A percentile compares a stretch with the other conserved stretches of the same genome.
These are phyloP conservation scores for Sternotherus odoratus DNA, from an alignment of 2,797 vertebrate species.

Conservation along the genomic window DNA sequence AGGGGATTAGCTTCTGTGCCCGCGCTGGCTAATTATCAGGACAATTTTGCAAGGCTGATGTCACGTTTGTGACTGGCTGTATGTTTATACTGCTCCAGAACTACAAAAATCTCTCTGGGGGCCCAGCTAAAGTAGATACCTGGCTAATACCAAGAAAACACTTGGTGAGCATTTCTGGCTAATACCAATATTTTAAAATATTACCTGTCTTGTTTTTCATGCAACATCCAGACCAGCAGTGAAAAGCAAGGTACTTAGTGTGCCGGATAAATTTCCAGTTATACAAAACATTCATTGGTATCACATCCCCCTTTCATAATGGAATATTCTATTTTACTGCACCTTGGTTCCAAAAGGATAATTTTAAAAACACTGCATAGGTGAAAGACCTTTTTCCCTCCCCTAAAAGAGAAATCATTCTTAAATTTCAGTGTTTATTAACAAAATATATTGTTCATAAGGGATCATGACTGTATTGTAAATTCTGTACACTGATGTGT, in stretches of 20 bases:
- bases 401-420: background rate
- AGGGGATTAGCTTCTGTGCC: background rate
- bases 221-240: background rate
- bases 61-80: background rate
- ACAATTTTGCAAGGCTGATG: background rate
- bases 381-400: background rate
- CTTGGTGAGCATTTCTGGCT: too few species aligned
- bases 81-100: background rate
- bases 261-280: background rate
- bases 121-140: background rate
- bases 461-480: background rate
- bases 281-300: background rate
- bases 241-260: background rate
- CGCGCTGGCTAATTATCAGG: background rate
- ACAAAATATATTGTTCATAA: background rate
- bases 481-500: background rate
- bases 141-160: background rate
- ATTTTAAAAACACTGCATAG: background rate
- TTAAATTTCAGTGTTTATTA: background rate
- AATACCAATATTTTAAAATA: background rate
- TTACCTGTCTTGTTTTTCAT: background rate
- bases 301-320: background rate
- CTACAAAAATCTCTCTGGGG: background rate
- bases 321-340: background rate
- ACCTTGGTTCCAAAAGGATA: background rate